Percentiles rank a stretch among this genome's conserved stretches.
Evolutionary conservation across 2,797 vertebrate genomes (phyloP).

Genomic region (Anas bernieri): DNA sequence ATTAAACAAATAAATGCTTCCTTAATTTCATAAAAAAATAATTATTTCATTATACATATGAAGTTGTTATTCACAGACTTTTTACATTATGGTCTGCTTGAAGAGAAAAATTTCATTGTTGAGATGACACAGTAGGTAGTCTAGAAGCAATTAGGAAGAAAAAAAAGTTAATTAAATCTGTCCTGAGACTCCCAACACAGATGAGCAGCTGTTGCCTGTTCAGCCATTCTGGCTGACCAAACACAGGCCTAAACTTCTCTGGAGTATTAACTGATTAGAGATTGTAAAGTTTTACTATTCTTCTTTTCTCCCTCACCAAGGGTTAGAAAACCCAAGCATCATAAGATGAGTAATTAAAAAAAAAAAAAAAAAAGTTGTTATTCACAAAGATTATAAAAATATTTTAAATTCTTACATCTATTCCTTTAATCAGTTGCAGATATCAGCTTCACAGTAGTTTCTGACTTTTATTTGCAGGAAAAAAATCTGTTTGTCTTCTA

Average conservation of each 20-base stretch:
- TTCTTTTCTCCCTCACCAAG: background rate
- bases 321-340: background rate
- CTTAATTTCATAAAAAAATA: background rate
- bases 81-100: background rate
- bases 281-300: background rate
- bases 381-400: background rate
- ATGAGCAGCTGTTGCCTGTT: conserved; percentile 22
- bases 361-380: background rate
- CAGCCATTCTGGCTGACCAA: background rate
- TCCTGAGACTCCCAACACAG: background rate
- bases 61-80: background rate
- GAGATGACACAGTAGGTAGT: background rate
- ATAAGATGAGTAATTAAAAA: background rate
- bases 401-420: background rate
- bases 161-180: conserved; percentile 39
- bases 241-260: background rate
- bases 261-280: conserved; percentile 9
- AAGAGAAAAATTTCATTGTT: background rate
- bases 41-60: background rate
- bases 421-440: background rate
- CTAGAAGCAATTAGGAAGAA: conserved; percentile 11
- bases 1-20: background rate
- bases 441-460: background rate
- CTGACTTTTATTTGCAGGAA: conserved; percentile 21
- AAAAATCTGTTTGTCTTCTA: conserved; percentile 13